Percentiles rank a stretch among this genome's conserved stretches.
Conservation (phyloP, 2,888 invertebrate genomes). For the Sceliomorpha sp. region DNA sequence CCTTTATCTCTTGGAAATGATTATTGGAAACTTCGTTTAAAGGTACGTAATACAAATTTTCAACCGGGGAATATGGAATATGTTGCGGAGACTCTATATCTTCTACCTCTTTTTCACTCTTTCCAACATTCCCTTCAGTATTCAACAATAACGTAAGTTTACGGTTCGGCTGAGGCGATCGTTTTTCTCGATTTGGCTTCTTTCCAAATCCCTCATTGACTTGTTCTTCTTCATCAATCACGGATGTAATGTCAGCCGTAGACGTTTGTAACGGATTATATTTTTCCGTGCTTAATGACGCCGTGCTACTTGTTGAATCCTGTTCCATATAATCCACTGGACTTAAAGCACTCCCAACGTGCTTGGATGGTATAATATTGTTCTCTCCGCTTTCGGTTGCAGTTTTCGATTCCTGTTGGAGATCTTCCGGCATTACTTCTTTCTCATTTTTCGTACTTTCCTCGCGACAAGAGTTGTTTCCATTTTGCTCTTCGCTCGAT, state of each 20-base stretch:
- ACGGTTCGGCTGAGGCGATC: constrained; percentile 58
- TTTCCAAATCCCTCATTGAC: constrained; percentile 59
- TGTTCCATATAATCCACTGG: constrained; percentile 66
- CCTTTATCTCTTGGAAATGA: no score
- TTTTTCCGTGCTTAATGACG: constrained; percentile 86
- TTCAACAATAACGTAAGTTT: constrained; percentile 58
- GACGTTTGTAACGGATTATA: constrained; percentile 84
- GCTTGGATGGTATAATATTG: constrained; percentile 15
- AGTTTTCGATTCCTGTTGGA: constrained; percentile 7
- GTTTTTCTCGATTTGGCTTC: constrained; percentile 39
- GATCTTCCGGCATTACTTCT: constrained; percentile 2
- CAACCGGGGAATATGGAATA: constrained; percentile 61
- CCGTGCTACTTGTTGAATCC: constrained; percentile 84
- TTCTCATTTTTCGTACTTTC: neutral
- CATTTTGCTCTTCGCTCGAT: constrained; percentile 8
- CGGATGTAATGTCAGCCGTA: constrained; percentile 83
- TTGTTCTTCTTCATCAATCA: constrained; percentile 80
- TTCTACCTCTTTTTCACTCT: no score
- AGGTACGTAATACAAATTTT: constrained; percentile 65
- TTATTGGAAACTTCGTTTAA: constrained; percentile 35
- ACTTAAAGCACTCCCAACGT: constrained; percentile 20
- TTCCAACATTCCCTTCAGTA: no score
- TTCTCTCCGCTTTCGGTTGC: constrained; percentile 34
- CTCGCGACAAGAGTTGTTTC: neutral
- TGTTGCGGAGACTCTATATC: constrained; percentile 56